These are phyloP conservation scores for Sitodiplosis mosellana DNA, from an alignment of 1,140 invertebrate species.

Conservation along the genomic window DNA sequence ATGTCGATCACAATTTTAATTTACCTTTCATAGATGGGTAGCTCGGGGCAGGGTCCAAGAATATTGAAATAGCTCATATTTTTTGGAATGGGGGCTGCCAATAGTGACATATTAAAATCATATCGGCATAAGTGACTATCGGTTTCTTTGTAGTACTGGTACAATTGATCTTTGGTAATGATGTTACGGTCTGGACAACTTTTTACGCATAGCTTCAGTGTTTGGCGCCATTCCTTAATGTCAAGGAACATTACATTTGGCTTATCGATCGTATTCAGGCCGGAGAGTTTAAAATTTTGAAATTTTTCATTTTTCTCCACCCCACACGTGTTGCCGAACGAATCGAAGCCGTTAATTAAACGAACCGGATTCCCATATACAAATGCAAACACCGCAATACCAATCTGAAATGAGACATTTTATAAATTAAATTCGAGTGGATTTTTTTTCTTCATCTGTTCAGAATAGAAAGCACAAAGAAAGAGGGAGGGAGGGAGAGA, in stretches of 20 bases:
- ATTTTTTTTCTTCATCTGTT: slow-evolving; percentile 1
- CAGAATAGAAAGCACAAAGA: slow-evolving; percentile 11
- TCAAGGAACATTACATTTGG: slow-evolving; percentile 74
- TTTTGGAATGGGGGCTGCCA: slow-evolving; percentile 11
- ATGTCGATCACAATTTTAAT: neutral
- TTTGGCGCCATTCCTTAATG: slow-evolving; percentile 49
- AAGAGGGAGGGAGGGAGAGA: slow-evolving; percentile 13
- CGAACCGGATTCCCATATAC: slow-evolving; percentile 74
- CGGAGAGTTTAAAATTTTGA: slow-evolving; percentile 52
- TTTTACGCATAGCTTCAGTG: slow-evolving; percentile 77
- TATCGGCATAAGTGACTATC: slow-evolving; percentile 55
- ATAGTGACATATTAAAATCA: slow-evolving; percentile 40
- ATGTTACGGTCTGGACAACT: slow-evolving; percentile 59
- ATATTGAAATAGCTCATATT: slow-evolving; percentile 32
- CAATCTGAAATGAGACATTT: slow-evolving; percentile 36
- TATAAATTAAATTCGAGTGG: slow-evolving; percentile 8
- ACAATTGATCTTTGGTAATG: slow-evolving; percentile 41
- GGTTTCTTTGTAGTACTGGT: slow-evolving; percentile 52
- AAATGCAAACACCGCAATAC: slow-evolving; percentile 73
- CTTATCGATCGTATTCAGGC: slow-evolving; percentile 60
- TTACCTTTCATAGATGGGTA: slow-evolving; percentile 49
- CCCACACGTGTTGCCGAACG: slow-evolving; percentile 91
- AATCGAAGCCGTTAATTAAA: slow-evolving; percentile 83
- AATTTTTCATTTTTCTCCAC: slow-evolving; percentile 57
- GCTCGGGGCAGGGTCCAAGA: slow-evolving; percentile 48